These are phyloP conservation scores for Heliconius charithonia DNA, from an alignment of 2,888 invertebrate species.

Conservation along the genomic window DNA sequence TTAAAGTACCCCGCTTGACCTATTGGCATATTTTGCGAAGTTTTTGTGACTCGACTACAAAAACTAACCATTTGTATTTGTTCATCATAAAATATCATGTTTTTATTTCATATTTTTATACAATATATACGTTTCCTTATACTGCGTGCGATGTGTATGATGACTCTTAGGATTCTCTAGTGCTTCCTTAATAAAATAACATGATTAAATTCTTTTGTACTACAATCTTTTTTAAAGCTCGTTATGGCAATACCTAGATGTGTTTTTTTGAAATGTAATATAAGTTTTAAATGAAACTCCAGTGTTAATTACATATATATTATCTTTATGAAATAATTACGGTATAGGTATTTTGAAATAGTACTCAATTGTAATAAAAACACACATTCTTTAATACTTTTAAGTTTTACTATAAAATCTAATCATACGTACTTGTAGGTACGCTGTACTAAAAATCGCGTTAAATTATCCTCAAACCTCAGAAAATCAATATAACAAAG, in stretches of 20 bases:
- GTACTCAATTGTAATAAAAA: not conserved
- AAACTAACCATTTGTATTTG: constrained; percentile 63
- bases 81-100: constrained; percentile 37
- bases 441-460: too few species aligned
- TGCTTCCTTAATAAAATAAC: constrained; percentile 14
- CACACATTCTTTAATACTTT: too few species aligned
- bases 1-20: constrained; percentile 58
- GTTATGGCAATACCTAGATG: not conserved
- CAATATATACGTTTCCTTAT: constrained; percentile 21
- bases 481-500: too few species aligned
- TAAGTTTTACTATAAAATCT: too few species aligned
- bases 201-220: not conserved
- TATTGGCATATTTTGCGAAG: constrained; percentile 61
- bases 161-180: constrained; percentile 23
- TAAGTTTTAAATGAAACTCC: not conserved
- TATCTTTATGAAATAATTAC: too few species aligned
- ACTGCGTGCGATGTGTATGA: not conserved
- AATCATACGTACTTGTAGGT: too few species aligned
- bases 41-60: constrained; percentile 63
- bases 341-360: not conserved
- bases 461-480: too few species aligned
- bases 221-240: not conserved
- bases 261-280: not conserved
- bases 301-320: not conserved
- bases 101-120: constrained; percentile 25